These are phyloP conservation scores for Drosophila simulans DNA, from an alignment of 1,140 invertebrate species.

Conservation along the genomic window DNA sequence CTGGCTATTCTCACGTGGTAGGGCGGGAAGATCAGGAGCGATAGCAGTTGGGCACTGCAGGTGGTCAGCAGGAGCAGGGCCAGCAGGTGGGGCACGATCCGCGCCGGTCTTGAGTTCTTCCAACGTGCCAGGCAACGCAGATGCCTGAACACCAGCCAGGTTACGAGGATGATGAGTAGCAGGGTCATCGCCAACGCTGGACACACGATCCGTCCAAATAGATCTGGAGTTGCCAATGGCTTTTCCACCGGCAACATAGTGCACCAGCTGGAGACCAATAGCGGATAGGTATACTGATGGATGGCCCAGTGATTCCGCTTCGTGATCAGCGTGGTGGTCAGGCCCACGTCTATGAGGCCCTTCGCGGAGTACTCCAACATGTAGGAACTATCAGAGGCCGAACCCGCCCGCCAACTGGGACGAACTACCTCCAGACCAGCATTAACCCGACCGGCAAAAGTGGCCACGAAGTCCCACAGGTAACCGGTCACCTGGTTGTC, in stretches of 20 bases:
- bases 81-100: constrained; percentile 14
- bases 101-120: not conserved
- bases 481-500: constrained; percentile 30
- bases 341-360: constrained; percentile 39
- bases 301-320: too few species aligned
- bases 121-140: not conserved
- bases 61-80: constrained; percentile 15
- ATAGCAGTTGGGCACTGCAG: constrained; percentile 40
- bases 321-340: constrained; percentile 5
- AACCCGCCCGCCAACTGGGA: constrained; percentile 4
- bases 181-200: not conserved
- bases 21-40: constrained; percentile 39
- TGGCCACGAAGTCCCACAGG: constrained; percentile 37
- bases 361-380: constrained; percentile 45
- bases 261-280: constrained; percentile 47
- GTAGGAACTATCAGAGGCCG: not conserved
- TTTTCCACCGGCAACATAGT: constrained; percentile 54
- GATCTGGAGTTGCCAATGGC: not conserved
- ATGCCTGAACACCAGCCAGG: not conserved
- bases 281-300: constrained; percentile 45
- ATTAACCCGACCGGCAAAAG: constrained; percentile 10
- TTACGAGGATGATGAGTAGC: not conserved
- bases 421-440: constrained; percentile 9
- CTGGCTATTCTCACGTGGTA: constrained; percentile 11
- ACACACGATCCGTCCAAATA: constrained; percentile 20